Evolutionary conservation across 2,797 vertebrate species (phyloP), one percentile per base, ranked within the genome.

Genomic region (Gambelia wislizenii): DNA sequence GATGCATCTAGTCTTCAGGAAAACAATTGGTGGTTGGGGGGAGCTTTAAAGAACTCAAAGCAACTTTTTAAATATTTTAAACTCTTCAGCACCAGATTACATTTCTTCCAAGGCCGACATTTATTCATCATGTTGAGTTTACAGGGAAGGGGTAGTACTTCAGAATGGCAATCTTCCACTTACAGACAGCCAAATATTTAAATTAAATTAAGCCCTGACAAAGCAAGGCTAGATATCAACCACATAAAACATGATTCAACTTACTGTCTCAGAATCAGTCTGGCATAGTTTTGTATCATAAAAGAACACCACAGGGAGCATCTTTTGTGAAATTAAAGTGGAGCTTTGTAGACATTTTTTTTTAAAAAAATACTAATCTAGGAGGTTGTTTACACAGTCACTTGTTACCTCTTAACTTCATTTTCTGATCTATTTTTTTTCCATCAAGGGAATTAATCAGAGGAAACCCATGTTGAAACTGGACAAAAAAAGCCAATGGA

Each of bases 1-100:
- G 97, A 97, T 96, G 97, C 96, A 97, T 97, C 96, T 94, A 96
- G 64, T 96, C 94, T 97, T 97, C 96, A 95, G 96, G 95, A 95
- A 97, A 97, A 96, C 95, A 97, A 96, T 96, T 88, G 14, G 13
- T 14, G 95, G 93, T 95, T 96, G 96, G 61, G 70, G 72, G 13
- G 13, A 27, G 39, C 42, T 59, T 82, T 39, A 95, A 96, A 96
- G 95, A 95, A 96, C 91, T 91, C 92, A 96, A 94, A 96, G 93
- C 91, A 96, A 95, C 95, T 96, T 96, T 96, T 93, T 84, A 81
- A 94, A 93, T 94, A 67, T 33, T 96, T 95, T 95, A 96, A 96
- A 97, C 93, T 94, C 92, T 97, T 97, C 95, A 96, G 92, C 95
- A 94, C 94, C 95, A 92, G 85, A 95, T 93, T 95, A 81, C 42